Evolutionary conservation across 2,797 vertebrate genomes (phyloP), one percentile per base, ranked within the genome.

Genomic region (Tenualosa thibaudeaui): DNA sequence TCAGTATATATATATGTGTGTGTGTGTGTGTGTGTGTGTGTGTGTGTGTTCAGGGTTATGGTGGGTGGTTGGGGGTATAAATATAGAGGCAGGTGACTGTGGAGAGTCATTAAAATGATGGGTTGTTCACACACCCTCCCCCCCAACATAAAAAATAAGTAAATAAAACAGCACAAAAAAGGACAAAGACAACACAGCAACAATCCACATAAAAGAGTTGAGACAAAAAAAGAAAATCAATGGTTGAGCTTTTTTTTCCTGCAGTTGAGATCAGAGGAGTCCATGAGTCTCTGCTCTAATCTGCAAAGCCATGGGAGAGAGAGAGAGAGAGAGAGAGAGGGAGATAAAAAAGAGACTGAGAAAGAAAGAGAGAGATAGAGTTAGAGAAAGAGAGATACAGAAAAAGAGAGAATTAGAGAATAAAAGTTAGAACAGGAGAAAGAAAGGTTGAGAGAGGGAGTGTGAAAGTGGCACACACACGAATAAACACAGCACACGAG

Each of bases 61-160:
- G 54, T 19, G 54, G 4, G 17, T 19, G 19, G 84, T 17, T 78
- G 1, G 40, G 17, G 40, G 17, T 78, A 87, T 65, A 81, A 87
- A 90, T 87, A 83, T 81, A 53, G 24, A 86, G 51, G 54, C 82
- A 86, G 86, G 84, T 78, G 82, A 88, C 81, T 6, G 24, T 82
- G 56, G 84, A 24, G 71, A 46, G 71, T 78, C 71, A 78, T 78
- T 46, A 78, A 78, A 78, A 78, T 78, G 40, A 78, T 78, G 37
- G 19, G 71, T 46, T 78, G 71, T 78, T 78, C 71, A 19, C 4
- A 2, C 4, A 3, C 65, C 22, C 40, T 24, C 40, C 82, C 84
- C 86, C 81, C 53, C 75, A 68, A 26, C 5, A 6, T 60, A 17
- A 62, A 68, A 10, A 24, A 31, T 6, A 40, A 37, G 5, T 10